These are phyloP conservation scores for Dromas ardeola DNA, from an alignment of 2,113 vertebrate species.

Conservation along the genomic window DNA sequence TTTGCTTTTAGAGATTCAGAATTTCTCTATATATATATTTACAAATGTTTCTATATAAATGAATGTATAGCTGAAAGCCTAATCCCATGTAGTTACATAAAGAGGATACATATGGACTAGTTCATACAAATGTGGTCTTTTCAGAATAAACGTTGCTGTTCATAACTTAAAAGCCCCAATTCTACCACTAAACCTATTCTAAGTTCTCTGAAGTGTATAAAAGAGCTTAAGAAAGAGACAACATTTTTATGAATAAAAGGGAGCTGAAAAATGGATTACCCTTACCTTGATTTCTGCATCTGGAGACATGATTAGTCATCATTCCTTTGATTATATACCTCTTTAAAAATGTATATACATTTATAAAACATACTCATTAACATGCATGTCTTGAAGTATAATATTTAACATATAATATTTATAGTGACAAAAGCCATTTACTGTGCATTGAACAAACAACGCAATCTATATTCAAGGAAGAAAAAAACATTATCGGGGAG, in stretches of 20 bases:
- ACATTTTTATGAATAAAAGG: background rate
- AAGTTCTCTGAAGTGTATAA: background rate
- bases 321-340: background rate
- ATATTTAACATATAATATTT: background rate
- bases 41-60: conserved; percentile 46
- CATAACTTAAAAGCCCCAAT: background rate
- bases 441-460: background rate
- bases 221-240: background rate
- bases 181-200: background rate
- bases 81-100: background rate
- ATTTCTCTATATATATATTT: conserved; percentile 45
- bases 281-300: conserved; percentile 8
- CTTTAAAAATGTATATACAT: conserved; percentile 1
- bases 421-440: background rate
- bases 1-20: conserved; percentile 41
- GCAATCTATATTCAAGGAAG: background rate
- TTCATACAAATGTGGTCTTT: background rate
- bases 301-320: background rate
- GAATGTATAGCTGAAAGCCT: conserved; percentile 8
- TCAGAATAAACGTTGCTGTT: background rate
- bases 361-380: conserved; percentile 9
- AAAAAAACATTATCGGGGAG: background rate
- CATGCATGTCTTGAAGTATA: background rate
- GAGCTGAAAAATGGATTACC: background rate
- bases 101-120: background rate